These are phyloP conservation scores for Zaprionus vittiger DNA, from an alignment of 1,140 invertebrate genomes.

Conservation along the genomic window DNA sequence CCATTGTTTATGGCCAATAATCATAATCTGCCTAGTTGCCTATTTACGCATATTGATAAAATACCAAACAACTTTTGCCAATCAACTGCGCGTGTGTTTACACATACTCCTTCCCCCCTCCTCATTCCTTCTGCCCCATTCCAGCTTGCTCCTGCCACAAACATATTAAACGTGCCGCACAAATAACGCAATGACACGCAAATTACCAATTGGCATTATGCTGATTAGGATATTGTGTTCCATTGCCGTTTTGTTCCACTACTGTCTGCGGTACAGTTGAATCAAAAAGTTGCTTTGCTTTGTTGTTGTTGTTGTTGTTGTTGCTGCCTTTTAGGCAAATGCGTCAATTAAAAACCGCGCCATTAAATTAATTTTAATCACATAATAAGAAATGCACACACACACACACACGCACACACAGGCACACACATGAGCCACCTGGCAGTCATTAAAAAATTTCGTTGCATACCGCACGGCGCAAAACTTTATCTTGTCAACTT, in stretches of 20 bases:
- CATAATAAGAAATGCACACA: slow-evolving; percentile 69
- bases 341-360: slow-evolving; percentile 81
- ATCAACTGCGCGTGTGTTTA: slow-evolving; percentile 25
- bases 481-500: slow-evolving; percentile 83
- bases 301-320: slow-evolving; percentile 2
- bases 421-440: slow-evolving; percentile 42
- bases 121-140: too few species aligned
- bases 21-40: slow-evolving; percentile 53
- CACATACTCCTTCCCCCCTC: neutral
- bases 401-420: slow-evolving; percentile 9
- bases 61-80: slow-evolving; percentile 52
- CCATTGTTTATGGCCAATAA: slow-evolving; percentile 77
- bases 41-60: slow-evolving; percentile 72
- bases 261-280: slow-evolving; percentile 23
- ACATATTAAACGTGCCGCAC: slow-evolving; percentile 40
- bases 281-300: slow-evolving; percentile 22
- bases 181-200: slow-evolving; percentile 76
- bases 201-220: slow-evolving; percentile 72
- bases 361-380: slow-evolving; percentile 83
- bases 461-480: slow-evolving; percentile 72
- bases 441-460: slow-evolving; percentile 81
- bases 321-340: slow-evolving; percentile 40
- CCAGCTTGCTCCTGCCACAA: neutral
- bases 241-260: neutral
- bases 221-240: slow-evolving; percentile 47